Evolutionary conservation across 2,888 invertebrate species (phyloP).

Genomic region (Lissonota sp.): DNA sequence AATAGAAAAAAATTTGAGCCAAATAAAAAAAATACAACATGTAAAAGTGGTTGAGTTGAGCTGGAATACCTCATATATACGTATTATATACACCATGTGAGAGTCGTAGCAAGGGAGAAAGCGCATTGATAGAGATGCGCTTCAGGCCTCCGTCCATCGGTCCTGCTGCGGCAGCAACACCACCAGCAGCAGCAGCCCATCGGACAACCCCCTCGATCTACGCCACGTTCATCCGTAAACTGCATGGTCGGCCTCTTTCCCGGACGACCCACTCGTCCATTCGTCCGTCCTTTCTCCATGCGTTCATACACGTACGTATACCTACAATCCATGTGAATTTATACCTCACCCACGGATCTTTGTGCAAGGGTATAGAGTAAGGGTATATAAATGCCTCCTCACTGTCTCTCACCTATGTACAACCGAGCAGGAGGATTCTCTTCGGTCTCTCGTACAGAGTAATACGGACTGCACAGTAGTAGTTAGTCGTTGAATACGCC

Average conservation of each 20-base stretch:
- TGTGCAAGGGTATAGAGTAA: neutral
- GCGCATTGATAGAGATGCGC: conserved; percentile 47
- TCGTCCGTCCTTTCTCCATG: conserved; percentile 37
- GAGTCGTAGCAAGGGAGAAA: conserved; percentile 61
- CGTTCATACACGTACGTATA: no score
- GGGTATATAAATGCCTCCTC: conserved; percentile 16
- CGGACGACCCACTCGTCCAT: conserved; percentile 54
- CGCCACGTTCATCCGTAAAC: conserved; percentile 38
- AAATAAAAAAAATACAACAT: no score
- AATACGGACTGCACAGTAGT: conserved; percentile 55
- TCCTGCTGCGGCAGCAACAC: conserved; percentile 53
- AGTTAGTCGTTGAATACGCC: conserved; percentile 68
- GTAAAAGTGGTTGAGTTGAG: no score
- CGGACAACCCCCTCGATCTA: conserved; percentile 49
- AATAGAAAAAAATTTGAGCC: no score
- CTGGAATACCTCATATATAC: no score
- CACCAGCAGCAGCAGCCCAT: conserved; percentile 35
- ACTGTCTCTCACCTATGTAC: conserved; percentile 7
- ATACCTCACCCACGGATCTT: conserved; percentile 29
- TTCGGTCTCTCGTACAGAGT: conserved; percentile 40
- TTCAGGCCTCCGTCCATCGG: conserved; percentile 74
- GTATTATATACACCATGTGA: conserved; percentile 57
- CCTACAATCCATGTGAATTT: no score
- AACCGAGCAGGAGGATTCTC: conserved; percentile 27
- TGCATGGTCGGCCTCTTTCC: conserved; percentile 53